Evolutionary conservation across 2,888 invertebrate species (phyloP).

Genomic region (Petrolisthes manimaculis): DNA sequence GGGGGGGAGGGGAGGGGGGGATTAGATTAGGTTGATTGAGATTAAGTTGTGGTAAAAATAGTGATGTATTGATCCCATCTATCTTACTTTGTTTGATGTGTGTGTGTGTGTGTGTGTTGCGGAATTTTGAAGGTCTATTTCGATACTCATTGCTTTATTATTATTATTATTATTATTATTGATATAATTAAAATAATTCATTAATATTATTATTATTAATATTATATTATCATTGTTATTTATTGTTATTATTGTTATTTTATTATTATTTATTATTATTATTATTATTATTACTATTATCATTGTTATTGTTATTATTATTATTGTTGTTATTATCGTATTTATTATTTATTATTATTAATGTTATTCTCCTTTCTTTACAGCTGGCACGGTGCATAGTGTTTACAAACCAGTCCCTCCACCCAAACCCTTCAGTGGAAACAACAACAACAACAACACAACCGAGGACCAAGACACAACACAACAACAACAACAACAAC

Average conservation of each 20-base stretch:
- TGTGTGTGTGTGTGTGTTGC: background rate
- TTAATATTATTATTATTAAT: background rate
- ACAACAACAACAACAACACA: background rate
- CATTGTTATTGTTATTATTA: background rate
- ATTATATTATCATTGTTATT: background rate
- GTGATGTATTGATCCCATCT: too few species aligned
- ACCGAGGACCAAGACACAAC: background rate
- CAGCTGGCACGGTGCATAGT: constrained; percentile 27
- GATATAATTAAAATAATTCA: background rate
- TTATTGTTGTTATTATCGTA: background rate
- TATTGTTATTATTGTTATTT: background rate
- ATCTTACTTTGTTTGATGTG: background rate
- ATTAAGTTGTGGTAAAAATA: background rate
- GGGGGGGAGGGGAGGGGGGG: background rate
- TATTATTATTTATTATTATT: constrained; percentile 7
- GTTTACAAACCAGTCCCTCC: constrained; percentile 56
- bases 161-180: background rate
- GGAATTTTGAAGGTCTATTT: background rate
- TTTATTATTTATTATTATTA: constrained; percentile 15
- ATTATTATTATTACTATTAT: constrained; percentile 8
- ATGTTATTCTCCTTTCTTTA: background rate
- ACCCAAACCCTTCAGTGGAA: constrained; percentile 41
- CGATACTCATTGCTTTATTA: background rate
- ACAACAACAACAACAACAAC: constrained; percentile 18
- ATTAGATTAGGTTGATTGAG: background rate